Conservation (phyloP, 2,888 invertebrate genomes). For the Diplazon laetatorius region DNA sequence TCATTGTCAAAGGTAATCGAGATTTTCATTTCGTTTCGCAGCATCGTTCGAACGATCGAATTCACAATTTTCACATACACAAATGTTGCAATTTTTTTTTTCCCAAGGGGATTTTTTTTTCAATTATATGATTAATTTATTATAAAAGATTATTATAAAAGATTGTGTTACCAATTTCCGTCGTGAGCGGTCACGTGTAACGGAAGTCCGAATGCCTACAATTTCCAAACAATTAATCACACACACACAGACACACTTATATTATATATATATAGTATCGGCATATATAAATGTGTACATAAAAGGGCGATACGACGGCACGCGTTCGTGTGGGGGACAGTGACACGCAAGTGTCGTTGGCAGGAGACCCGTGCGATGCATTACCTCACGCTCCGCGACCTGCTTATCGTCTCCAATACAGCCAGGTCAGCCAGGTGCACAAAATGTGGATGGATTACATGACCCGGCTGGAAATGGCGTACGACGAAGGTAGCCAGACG, state of each 20-base stretch:
- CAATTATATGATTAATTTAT: too few species aligned
- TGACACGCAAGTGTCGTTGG: constrained; percentile 32
- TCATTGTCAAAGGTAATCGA: too few species aligned
- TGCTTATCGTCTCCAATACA: constrained; percentile 6
- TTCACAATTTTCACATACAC: too few species aligned
- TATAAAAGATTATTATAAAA: too few species aligned
- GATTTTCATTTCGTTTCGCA: too few species aligned
- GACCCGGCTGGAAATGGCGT: constrained; percentile 6
- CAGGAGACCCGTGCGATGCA: constrained; percentile 35
- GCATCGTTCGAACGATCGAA: too few species aligned
- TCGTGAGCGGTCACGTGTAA: not conserved
- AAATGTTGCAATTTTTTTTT: too few species aligned
- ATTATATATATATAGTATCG: constrained; percentile 20
- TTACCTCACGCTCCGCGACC: constrained; percentile 25
- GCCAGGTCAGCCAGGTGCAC: constrained; percentile 37
- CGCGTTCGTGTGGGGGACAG: constrained; percentile 20
- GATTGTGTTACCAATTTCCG: constrained; percentile 27
- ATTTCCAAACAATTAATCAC: constrained; percentile 40
- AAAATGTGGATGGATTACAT: constrained; percentile 18
- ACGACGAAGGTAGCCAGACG: constrained; percentile 5
- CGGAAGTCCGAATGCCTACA: constrained; percentile 19
- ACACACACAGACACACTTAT: too few species aligned
- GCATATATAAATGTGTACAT: not conserved
- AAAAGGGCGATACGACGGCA: constrained; percentile 39
- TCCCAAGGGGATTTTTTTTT: too few species aligned